Conservation (phyloP, 2,888 invertebrate species). For the Oxystoma pomonae region DNA sequence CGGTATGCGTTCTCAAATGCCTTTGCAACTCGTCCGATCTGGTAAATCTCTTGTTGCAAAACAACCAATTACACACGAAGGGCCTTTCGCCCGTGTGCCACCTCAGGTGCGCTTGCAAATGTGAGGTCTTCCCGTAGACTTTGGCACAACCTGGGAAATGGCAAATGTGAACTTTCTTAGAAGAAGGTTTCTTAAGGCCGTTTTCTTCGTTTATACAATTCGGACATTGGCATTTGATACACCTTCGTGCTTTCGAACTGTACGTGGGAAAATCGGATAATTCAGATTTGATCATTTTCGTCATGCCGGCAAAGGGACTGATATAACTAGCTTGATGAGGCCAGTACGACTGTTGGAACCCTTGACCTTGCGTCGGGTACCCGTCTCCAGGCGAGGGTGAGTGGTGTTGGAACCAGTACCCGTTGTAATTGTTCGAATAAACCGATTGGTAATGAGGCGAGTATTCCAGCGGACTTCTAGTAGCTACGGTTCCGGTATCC, state of each 20-base stretch:
- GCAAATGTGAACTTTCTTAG: slow-evolving; percentile 79
- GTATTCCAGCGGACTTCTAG: slow-evolving; percentile 41
- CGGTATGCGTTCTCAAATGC: slow-evolving; percentile 84
- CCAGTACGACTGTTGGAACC: slow-evolving; percentile 49
- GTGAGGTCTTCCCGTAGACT: slow-evolving; percentile 91
- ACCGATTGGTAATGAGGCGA: slow-evolving; percentile 43
- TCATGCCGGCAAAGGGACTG: slow-evolving; percentile 36
- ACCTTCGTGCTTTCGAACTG: slow-evolving; percentile 58
- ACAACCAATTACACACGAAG: slow-evolving; percentile 83
- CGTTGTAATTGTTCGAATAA: slow-evolving; percentile 36
- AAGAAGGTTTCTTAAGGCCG: slow-evolving; percentile 73
- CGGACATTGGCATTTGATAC: slow-evolving; percentile 75
- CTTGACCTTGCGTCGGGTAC: slow-evolving; percentile 47
- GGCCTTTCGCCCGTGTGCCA: slow-evolving; percentile 94
- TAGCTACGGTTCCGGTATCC: slow-evolving; percentile 31
- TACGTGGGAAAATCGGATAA: slow-evolving; percentile 40
- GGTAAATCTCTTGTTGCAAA: slow-evolving; percentile 88
- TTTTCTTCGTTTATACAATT: slow-evolving; percentile 77
- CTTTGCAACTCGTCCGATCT: slow-evolving; percentile 88
- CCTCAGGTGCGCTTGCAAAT: slow-evolving; percentile 58
- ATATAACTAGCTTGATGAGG: slow-evolving; percentile 50
- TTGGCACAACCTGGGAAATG: slow-evolving; percentile 84
- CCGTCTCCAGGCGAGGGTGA: slow-evolving; percentile 45
- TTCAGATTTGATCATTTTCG: slow-evolving; percentile 47
- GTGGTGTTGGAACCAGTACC: slow-evolving; percentile 44